phyloP scores from a whole-genome alignment of 2,888 invertebrate species.

The Orthosia incerta region DNA sequence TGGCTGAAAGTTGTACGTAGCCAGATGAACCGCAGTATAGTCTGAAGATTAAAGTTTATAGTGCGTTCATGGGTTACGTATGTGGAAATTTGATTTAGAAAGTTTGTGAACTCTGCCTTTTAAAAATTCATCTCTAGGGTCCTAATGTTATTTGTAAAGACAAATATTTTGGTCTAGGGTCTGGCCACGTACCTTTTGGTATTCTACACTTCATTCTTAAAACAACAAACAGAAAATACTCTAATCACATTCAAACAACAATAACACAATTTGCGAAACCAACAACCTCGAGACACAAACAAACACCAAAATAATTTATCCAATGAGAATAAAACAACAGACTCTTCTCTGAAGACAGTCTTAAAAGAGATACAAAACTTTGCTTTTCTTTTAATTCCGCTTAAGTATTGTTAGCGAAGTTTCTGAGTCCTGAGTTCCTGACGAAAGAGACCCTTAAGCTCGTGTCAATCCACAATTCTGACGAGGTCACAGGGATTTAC shows the following conservation, averaged over 20 bases:
- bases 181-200: neutral
- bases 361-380: slow-evolving; percentile 70
- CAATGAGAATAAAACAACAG: slow-evolving; percentile 64
- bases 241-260: slow-evolving; percentile 35
- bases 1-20: slow-evolving; percentile 39
- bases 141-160: neutral
- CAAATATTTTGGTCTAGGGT: neutral
- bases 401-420: slow-evolving; percentile 74
- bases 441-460: slow-evolving; percentile 67
- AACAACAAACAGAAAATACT: slow-evolving; percentile 26
- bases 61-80: slow-evolving; percentile 30
- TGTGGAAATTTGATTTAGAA: neutral
- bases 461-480: slow-evolving; percentile 69
- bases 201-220: neutral
- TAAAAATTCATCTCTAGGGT: neutral
- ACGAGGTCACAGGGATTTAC: slow-evolving; percentile 66
- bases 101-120: neutral
- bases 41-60: slow-evolving; percentile 27
- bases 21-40: slow-evolving; percentile 20
- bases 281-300: slow-evolving; percentile 49
- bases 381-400: slow-evolving; percentile 73
- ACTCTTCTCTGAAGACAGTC: slow-evolving; percentile 61
- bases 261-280: slow-evolving; percentile 50
- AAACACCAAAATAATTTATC: slow-evolving; percentile 65
- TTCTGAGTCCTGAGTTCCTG: slow-evolving; percentile 65